Conservation (phyloP, 1,140 invertebrate species). For the Bombus impatiens region DNA sequence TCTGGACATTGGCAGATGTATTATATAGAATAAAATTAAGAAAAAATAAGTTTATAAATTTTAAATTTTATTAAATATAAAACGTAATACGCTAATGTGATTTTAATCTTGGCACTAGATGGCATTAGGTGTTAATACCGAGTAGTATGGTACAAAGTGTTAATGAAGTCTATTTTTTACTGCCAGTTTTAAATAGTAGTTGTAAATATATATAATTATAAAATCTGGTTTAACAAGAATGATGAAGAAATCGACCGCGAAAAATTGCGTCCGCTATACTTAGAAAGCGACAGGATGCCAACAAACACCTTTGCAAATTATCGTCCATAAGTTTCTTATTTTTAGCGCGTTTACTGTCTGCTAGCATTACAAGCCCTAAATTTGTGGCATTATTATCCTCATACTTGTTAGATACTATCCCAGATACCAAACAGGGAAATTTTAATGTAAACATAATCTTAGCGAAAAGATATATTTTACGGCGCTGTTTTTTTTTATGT, state of each 20-base stretch:
- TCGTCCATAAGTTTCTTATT: constrained; percentile 41
- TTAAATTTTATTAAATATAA: background rate
- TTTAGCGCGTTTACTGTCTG: constrained; percentile 29
- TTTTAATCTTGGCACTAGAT: too few species aligned
- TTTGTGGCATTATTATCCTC: background rate
- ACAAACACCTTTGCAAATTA: constrained; percentile 13
- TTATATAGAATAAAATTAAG: background rate
- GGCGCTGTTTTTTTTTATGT: too few species aligned
- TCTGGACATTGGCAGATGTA: background rate
- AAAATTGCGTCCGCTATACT: constrained; percentile 24
- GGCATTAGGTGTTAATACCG: background rate
- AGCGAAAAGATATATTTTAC: background rate
- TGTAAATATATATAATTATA: background rate
- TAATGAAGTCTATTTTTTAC: background rate
- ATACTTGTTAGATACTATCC: background rate
- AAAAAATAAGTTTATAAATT: background rate
- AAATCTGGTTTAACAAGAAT: background rate
- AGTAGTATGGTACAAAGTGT: background rate
- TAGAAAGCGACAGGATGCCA: constrained; percentile 31
- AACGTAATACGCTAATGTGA: background rate
- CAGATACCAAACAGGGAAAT: background rate
- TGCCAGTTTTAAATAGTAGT: background rate
- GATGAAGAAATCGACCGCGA: constrained; percentile 39
- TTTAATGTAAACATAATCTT: background rate
- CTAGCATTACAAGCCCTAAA: constrained; percentile 24